phyloP scores from a whole-genome alignment of 2,113 vertebrate species.

The Podarcis muralis region DNA sequence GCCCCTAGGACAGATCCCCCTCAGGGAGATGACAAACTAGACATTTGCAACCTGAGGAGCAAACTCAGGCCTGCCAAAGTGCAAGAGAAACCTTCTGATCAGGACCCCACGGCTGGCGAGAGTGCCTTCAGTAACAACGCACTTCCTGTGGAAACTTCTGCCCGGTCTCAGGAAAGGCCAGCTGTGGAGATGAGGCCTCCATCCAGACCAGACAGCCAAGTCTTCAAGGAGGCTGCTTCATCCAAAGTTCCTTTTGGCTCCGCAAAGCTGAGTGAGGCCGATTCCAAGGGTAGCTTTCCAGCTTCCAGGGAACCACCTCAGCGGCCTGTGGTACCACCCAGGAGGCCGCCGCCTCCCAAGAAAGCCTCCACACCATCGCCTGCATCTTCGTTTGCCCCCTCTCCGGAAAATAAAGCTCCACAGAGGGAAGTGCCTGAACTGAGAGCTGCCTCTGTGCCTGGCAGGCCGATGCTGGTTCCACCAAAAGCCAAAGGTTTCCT shows the following conservation, averaged over 20 bases:
- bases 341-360: constrained; percentile 93
- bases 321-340: constrained; percentile 85
- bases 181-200: constrained; percentile 73
- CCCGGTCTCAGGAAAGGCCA: constrained; percentile 63
- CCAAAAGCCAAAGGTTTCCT: constrained; percentile 89
- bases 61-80: constrained; percentile 91
- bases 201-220: constrained; percentile 77
- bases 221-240: constrained; percentile 44
- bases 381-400: constrained; percentile 67
- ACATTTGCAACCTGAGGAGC: constrained; percentile 92
- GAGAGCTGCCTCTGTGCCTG: constrained; percentile 67
- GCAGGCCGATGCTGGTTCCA: constrained; percentile 85
- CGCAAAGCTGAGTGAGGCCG: constrained; percentile 50
- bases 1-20: constrained; percentile 80
- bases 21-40: constrained; percentile 83
- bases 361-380: constrained; percentile 74
- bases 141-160: constrained; percentile 56
- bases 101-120: constrained; percentile 64
- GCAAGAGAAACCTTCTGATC: constrained; percentile 73
- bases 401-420: constrained; percentile 72
- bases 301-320: constrained; percentile 68
- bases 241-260: constrained; percentile 63
- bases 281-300: constrained; percentile 9
- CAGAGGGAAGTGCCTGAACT: constrained; percentile 76
- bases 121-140: constrained; percentile 52